Percentiles rank a stretch among this genome's conserved stretches.
Conservation (phyloP, 1,140 invertebrate species). For the Chironomus striatipennis region DNA sequence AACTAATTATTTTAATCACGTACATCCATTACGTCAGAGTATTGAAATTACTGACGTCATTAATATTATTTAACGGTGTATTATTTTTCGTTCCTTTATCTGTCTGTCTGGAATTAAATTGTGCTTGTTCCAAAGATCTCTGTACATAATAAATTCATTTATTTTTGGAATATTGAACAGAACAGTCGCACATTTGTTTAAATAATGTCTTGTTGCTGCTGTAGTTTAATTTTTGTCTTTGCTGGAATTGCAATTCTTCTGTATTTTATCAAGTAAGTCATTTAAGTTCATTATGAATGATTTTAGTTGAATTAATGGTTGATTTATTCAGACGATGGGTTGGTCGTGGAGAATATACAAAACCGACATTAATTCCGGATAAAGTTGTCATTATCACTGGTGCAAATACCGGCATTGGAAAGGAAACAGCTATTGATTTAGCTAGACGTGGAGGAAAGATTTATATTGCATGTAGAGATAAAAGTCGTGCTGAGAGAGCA, state of each 20-base stretch:
- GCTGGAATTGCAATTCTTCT: neutral
- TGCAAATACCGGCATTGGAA: slow-evolving; percentile 79
- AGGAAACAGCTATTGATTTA: slow-evolving; percentile 65
- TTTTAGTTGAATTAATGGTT: neutral
- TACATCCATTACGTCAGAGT: no score
- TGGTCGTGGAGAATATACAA: slow-evolving; percentile 44
- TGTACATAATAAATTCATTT: no score
- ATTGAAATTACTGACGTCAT: no score
- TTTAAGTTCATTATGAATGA: neutral
- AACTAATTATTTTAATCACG: no score
- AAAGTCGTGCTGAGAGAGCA: slow-evolving; percentile 53
- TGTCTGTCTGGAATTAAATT: no score
- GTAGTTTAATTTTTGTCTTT: neutral
- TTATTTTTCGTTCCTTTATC: no score
- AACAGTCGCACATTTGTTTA: no score
- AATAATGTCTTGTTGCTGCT: neutral
- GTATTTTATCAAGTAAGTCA: neutral
- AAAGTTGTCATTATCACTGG: slow-evolving; percentile 81
- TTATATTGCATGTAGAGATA: slow-evolving; percentile 73
- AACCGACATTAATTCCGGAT: slow-evolving; percentile 43
- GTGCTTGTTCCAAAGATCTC: no score
- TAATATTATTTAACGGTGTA: no score
- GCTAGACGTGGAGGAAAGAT: slow-evolving; percentile 66
- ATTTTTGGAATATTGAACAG: no score
- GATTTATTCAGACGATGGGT: slow-evolving; percentile 43